Evolutionary conservation across 2,113 vertebrate species (phyloP).

Genomic region (Brachionichthys hirsutus): DNA sequence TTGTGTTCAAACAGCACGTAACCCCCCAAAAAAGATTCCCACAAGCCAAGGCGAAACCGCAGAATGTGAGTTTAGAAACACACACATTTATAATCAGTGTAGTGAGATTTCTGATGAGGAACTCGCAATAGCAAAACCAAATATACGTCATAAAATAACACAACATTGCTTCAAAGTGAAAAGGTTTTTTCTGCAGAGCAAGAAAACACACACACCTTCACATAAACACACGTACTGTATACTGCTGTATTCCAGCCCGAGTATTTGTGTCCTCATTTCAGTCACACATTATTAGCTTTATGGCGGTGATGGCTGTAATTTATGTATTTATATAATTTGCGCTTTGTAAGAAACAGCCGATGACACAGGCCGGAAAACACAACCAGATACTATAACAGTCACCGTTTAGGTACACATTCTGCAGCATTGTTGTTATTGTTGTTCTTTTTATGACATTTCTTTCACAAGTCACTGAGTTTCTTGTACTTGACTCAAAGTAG

Average conservation of each 20-base stretch:
- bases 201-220: neutral
- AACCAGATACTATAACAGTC: neutral
- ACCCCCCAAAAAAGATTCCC: neutral
- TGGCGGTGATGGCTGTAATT: constrained; percentile 2
- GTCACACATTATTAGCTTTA: constrained; percentile 14
- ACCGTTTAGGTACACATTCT: neutral
- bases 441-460: neutral
- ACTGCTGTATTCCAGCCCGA: neutral
- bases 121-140: constrained; percentile 40
- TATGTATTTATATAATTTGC: neutral
- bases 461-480: neutral
- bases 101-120: constrained; percentile 33
- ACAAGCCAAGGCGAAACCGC: neutral
- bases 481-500: neutral
- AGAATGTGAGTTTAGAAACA: neutral
- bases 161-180: constrained; percentile 35
- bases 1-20: constrained; percentile 30
- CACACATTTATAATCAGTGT: constrained; percentile 12
- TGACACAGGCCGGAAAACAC: constrained; percentile 5
- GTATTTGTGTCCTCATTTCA: constrained; percentile 16
- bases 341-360: neutral
- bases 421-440: neutral
- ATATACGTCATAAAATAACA: constrained; percentile 45
- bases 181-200: constrained; percentile 23
- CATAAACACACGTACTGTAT: neutral